phyloP scores from a whole-genome alignment of 2,113 vertebrate genomes.

The Pomatorhinus ruficollis region DNA sequence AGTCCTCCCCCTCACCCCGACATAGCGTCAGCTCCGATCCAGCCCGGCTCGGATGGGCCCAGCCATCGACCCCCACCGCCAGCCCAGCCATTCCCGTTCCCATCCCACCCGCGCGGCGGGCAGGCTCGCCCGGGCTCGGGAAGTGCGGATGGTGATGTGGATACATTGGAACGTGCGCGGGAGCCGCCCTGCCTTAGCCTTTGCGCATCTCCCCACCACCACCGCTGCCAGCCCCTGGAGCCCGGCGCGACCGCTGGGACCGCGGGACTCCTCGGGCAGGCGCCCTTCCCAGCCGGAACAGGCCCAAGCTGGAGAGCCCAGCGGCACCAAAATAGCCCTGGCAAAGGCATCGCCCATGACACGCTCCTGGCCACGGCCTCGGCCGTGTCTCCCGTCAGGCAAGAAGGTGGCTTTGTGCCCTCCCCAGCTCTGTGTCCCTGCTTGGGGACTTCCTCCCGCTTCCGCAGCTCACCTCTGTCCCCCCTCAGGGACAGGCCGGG shows the following conservation, averaged over 20 bases:
- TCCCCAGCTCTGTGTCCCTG: background rate
- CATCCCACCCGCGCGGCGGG: background rate
- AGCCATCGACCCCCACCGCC: background rate
- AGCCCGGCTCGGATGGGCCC: background rate
- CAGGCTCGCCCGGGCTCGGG: constrained; percentile 15
- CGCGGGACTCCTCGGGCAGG: background rate
- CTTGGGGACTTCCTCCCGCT: background rate
- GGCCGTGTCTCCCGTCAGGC: background rate
- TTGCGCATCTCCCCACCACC: background rate
- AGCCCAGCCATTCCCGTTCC: background rate
- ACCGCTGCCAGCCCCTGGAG: background rate
- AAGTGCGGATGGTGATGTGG: constrained; percentile 46
- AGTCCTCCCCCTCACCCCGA: background rate
- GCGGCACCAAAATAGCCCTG: background rate
- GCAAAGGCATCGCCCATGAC: background rate
- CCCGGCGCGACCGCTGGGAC: background rate
- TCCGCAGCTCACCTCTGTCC: background rate
- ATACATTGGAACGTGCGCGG: constrained; percentile 66
- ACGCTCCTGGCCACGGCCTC: background rate
- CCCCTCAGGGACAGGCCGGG: background rate
- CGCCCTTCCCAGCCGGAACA: background rate
- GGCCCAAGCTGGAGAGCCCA: background rate
- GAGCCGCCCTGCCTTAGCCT: constrained; percentile 44
- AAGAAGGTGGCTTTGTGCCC: background rate
- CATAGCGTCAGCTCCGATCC: background rate